Percentiles rank a stretch among this genome's conserved stretches.
phyloP scores from a whole-genome alignment of 2,888 invertebrate species.

The Noctua comes region DNA sequence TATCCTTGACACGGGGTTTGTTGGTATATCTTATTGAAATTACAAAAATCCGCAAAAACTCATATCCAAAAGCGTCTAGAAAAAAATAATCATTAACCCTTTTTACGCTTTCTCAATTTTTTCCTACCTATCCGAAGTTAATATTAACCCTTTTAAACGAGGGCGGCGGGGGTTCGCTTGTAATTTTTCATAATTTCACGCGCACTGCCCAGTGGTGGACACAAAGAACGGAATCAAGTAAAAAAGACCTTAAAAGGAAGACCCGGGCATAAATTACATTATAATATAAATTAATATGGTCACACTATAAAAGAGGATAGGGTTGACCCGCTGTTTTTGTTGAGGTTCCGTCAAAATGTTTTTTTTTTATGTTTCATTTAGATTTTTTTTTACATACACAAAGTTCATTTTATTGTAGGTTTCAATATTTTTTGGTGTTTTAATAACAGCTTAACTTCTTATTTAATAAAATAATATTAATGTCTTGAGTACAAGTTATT shows the following conservation, averaged over 20 bases:
- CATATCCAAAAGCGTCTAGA: not conserved
- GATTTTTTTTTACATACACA: too few species aligned
- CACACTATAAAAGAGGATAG: constrained; percentile 75
- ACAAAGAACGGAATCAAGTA: constrained; percentile 70
- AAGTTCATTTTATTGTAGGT: too few species aligned
- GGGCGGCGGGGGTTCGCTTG: constrained; percentile 52
- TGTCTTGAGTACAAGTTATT: too few species aligned
- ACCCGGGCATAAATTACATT: constrained; percentile 87
- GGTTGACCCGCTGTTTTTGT: not conserved
- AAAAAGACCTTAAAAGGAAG: constrained; percentile 72
- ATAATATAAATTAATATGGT: constrained; percentile 88
- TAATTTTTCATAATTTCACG: constrained; percentile 83
- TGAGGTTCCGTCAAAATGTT: constrained; percentile 42
- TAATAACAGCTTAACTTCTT: not conserved
- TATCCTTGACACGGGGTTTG: not conserved
- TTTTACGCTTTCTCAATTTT: constrained; percentile 47
- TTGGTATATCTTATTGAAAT: not conserved
- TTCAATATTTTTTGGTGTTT: not conserved
- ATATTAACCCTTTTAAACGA: constrained; percentile 49
- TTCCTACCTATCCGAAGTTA: constrained; percentile 36
- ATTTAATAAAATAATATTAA: too few species aligned
- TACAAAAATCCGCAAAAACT: not conserved
- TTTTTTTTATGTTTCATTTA: too few species aligned
- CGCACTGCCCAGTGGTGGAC: constrained; percentile 63
- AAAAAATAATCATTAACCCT: not conserved